phyloP scores from a whole-genome alignment of 2,113 vertebrate genomes.

The Camelus bactrianus region DNA sequence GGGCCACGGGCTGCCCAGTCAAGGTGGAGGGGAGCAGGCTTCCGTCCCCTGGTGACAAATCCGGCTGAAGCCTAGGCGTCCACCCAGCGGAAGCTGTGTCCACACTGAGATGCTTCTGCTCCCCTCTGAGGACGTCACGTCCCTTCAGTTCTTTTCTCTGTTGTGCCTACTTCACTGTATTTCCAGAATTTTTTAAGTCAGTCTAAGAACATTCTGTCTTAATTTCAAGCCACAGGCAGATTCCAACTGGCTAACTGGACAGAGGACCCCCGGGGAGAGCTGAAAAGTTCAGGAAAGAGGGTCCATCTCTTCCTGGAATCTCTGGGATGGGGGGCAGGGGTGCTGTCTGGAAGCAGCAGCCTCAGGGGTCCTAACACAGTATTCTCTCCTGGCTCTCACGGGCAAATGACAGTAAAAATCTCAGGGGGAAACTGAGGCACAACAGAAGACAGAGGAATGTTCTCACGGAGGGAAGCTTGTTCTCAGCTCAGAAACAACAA shows the following conservation, averaged over 20 bases:
- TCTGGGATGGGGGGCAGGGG: neutral
- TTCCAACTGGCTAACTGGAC: neutral
- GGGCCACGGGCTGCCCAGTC: neutral
- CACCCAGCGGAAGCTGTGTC: rapidly evolving
- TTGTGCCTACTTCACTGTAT: neutral
- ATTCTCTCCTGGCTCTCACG: neutral
- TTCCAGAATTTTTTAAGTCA: neutral
- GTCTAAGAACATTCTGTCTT: neutral
- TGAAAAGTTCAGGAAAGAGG: neutral
- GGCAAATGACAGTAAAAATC: neutral
- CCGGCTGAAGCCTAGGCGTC: neutral
- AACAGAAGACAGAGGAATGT: neutral
- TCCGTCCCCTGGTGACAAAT: too few relatives aligned
- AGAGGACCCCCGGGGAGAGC: rapidly evolving
- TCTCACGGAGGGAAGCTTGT: neutral
- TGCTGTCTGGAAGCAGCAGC: neutral
- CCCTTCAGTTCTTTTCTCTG: too few relatives aligned
- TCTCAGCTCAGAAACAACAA: neutral
- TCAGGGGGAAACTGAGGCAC: neutral
- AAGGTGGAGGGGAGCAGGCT: rapidly evolving
- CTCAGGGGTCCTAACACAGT: neutral
- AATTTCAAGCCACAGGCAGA: neutral
- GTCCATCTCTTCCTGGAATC: neutral
- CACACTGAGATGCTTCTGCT: rapidly evolving
- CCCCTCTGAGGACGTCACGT: rapidly evolving